phyloP scores from a whole-genome alignment of 2,797 vertebrate genomes.

The Chaetophractus vellerosus region DNA sequence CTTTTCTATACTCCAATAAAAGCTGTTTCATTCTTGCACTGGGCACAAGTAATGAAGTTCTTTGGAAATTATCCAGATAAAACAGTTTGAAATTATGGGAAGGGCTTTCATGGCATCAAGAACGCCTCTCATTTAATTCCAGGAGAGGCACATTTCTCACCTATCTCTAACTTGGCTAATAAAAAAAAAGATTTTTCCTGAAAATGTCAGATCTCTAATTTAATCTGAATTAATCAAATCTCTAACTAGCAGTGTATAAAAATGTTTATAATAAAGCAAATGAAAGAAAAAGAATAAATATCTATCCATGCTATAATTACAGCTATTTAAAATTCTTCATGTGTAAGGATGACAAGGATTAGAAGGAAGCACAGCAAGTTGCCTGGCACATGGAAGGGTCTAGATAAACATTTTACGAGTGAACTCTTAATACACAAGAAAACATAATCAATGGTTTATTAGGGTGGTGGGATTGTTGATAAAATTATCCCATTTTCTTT shows the following conservation, averaged over 20 bases:
- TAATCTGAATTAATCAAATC: neutral
- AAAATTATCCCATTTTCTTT: neutral
- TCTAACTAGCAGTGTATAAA: conserved; percentile 9
- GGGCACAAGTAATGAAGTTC: conserved; percentile 37
- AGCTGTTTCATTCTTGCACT: neutral
- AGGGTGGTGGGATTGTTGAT: neutral
- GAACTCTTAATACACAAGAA: neutral
- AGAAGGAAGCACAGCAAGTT: neutral
- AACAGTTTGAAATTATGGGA: conserved; percentile 55
- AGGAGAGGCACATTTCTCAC: neutral
- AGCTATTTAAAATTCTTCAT: conserved; percentile 42
- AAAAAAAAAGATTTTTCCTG: neutral
- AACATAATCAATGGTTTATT: neutral
- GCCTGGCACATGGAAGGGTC: neutral
- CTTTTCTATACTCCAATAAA: conserved; percentile 42
- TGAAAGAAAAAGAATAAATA: conserved; percentile 25
- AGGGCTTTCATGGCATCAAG: conserved; percentile 1
- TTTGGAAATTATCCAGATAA: conserved; percentile 64
- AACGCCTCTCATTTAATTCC: conserved; percentile 2
- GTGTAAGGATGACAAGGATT: neutral
- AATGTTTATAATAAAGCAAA: conserved; percentile 5
- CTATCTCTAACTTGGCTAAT: neutral
- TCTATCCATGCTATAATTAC: neutral
- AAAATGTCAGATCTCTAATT: neutral
- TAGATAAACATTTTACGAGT: neutral